phyloP scores from a whole-genome alignment of 2,888 invertebrate species.

The Lysandra bellargus region DNA sequence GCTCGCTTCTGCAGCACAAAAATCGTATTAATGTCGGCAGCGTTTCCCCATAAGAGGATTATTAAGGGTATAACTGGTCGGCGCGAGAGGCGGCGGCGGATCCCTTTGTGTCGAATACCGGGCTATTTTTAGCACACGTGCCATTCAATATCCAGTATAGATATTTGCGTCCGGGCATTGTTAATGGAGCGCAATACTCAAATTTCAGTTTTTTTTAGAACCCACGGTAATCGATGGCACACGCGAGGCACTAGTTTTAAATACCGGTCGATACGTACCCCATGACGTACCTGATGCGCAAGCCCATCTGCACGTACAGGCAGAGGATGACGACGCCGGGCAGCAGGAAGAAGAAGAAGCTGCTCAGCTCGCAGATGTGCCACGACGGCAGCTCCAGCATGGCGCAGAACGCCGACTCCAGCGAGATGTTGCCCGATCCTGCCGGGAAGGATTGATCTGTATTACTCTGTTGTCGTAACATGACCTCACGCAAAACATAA shows the following conservation, averaged over 20 bases:
- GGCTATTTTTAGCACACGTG: background rate
- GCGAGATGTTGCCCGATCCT: conserved; percentile 67
- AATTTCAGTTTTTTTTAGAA: background rate
- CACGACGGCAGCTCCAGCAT: conserved; percentile 83
- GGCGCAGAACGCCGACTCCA: conserved; percentile 89
- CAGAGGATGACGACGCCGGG: conserved; percentile 85
- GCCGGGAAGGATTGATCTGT: background rate
- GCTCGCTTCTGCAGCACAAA: too few relatives aligned
- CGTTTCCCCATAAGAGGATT: too few relatives aligned
- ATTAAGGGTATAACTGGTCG: background rate
- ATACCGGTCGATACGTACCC: conserved; percentile 44
- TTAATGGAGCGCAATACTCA: background rate
- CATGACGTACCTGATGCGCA: conserved; percentile 81
- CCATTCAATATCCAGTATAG: background rate
- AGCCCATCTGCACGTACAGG: conserved; percentile 89
- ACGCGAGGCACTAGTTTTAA: background rate
- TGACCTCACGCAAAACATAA: too few relatives aligned
- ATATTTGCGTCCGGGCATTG: background rate
- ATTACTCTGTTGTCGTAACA: background rate
- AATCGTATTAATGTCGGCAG: too few relatives aligned
- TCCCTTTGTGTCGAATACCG: background rate
- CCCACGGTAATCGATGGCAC: background rate
- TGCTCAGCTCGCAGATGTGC: conserved; percentile 89
- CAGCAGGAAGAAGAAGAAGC: conserved; percentile 89
- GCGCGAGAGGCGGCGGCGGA: background rate